Evolutionary conservation across 2,888 invertebrate species (phyloP), one percentile per base, ranked within the genome.

Genomic region (Creontiades dilutus): DNA sequence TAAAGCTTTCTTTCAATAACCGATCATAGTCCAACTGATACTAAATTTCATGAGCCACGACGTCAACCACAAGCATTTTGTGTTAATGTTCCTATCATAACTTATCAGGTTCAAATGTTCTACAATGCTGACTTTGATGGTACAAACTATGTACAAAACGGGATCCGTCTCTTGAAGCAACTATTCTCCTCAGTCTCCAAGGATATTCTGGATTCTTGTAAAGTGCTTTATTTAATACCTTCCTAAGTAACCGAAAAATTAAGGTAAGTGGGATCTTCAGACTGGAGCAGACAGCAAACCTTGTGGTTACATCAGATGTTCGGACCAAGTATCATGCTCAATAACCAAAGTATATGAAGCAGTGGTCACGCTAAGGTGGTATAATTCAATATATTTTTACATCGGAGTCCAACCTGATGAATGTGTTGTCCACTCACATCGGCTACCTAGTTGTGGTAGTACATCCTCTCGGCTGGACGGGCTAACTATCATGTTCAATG

Each of bases 221-320:
- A 68, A 68, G 23, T 19, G 23, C 23, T 12, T 23, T 27, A 68
- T 27, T 19, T 23, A 68, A 23, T 68, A 19, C n/a, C n/a, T 68
- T 11, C 37, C 37, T 7, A 37, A 37, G 37, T 68, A 27, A 68
- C 9, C 27, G 68, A 68, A 68, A 19, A 19, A 68, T 12, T 12
- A 68, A 68, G 68, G 68, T 68, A 68, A 68, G 68, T 68, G 23
- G 68, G 27, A 23, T 68, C 27, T n/a, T n/a, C 16, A n/a, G n/a
- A 57, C 37, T 16, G 52, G 68, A 68, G 23, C 23, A 9, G 68
- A 23, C 23, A 68, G 23, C 68, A 23, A 23, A 23, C 23, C 23
- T 23, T n/a, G 68, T 19, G 11, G 23, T 4, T 68, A 23, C 23
- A 4, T 23, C 68, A 19, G 52, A 14, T 19, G 61, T 19, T 19